Base-by-base conservation (phyloP, 2,797 vertebrate species). In the Bradypus variegatus region DNA sequence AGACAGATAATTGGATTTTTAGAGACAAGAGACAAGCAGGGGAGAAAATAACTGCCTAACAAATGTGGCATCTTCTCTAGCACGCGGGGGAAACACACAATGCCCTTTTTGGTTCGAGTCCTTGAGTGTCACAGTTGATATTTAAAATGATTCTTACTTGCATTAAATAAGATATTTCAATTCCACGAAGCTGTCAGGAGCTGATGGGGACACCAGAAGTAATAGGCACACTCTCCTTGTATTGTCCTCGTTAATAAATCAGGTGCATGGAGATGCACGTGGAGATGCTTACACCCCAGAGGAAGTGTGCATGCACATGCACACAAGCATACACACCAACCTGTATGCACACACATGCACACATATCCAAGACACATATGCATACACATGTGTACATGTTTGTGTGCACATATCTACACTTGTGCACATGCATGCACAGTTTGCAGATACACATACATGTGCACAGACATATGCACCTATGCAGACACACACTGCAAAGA, bases 141-240 rank as follows among this genome's bases (percentile, higher is more conserved):
- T 97, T 97, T 97, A 97, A 97, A 97, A 96, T 55, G 96, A 97
- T 97, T 96, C 97, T 96, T 95, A 91, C 96, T 96, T 94, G 93
- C 96, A 96, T 97, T 97, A 97, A 98, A 97, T 96, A 96, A 97
- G 97, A 97, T 96, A 97, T 97, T 97, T 97, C 97, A 96, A 96
- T 97, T 95, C 91, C 96, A 95, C 23, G 48, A 97, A 97, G 97
- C 98, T 97, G 98, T 97, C 98, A 97, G 96, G 93, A 91, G 73
- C 92, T 78, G 97, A 95, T 65, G 96, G 50, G 86, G 97, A 96
- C 95, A 95, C 95, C 92, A 73, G 96, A 96, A 97, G 69, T 96
- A 97, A 98, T 82, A 96, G 97, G 81, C 95, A 76, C 18, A 12
- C 95, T 97, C 97, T 97, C 97, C 96, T 97, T 97, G 97, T 31